Evolutionary conservation across 2,888 invertebrate species (phyloP).

Genomic region (Idaea straminata): DNA sequence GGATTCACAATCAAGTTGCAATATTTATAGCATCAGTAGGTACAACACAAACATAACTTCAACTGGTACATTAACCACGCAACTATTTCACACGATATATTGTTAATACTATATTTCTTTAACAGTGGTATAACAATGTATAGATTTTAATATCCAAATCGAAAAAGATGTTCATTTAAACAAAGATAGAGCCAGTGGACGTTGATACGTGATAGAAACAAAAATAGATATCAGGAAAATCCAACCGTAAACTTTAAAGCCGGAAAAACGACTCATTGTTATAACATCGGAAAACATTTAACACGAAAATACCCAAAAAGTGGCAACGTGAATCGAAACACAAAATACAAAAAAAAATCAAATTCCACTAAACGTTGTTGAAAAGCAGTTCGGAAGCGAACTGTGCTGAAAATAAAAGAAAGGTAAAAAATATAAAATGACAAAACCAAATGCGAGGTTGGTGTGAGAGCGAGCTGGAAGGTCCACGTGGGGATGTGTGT

Average conservation of each 20-base stretch:
- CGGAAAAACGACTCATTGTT: constrained; percentile 9
- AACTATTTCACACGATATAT: constrained; percentile 44
- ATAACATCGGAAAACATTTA: constrained; percentile 12
- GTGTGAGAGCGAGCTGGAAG: constrained; percentile 51
- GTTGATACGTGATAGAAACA: too few species aligned
- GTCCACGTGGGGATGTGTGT: constrained; percentile 62
- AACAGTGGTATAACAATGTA: not conserved
- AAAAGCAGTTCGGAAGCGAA: constrained; percentile 50
- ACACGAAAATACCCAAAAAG: constrained; percentile 27
- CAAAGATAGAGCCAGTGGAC: too few species aligned
- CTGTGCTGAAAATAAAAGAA: constrained; percentile 26
- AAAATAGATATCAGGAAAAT: too few species aligned
- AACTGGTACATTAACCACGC: constrained; percentile 41
- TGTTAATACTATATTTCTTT: constrained; percentile 16
- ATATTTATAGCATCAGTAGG: constrained; percentile 46
- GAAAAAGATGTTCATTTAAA: too few species aligned
- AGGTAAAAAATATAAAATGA: constrained; percentile 38
- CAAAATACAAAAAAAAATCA: constrained; percentile 41
- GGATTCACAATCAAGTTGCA: constrained; percentile 46
- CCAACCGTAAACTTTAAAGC: constrained; percentile 5
- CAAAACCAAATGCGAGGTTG: constrained; percentile 48
- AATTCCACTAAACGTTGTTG: constrained; percentile 45
- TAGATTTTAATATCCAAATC: too few species aligned
- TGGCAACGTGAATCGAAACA: constrained; percentile 39
- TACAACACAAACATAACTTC: constrained; percentile 31